Evolutionary conservation across 2,113 vertebrate genomes (phyloP).

Genomic region (Taxidea taxus): DNA sequence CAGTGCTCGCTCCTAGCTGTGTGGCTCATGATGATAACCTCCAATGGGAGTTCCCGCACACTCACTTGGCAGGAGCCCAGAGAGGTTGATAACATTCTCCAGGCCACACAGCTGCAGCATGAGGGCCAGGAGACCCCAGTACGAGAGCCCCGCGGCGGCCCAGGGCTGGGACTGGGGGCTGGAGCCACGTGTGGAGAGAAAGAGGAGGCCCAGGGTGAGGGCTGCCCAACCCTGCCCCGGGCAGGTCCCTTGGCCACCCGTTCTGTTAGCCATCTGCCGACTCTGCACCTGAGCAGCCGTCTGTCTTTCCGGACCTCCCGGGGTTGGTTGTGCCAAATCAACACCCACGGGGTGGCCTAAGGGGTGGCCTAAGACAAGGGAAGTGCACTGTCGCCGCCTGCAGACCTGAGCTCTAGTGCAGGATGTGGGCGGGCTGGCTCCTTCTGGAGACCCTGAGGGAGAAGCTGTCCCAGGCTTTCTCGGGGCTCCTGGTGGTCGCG

Average conservation of each 20-base stretch:
- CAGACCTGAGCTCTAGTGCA: neutral
- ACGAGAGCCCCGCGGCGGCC: rapidly evolving
- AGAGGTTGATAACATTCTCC: neutral
- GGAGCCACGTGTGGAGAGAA: rapidly evolving
- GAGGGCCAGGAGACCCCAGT: neutral
- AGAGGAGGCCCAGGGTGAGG: rapidly evolving
- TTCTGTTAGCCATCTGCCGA: rapidly evolving
- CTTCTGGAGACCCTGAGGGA: neutral
- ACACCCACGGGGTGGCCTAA: neutral
- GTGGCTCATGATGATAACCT: neutral
- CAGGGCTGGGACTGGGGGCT: neutral
- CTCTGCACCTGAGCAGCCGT: rapidly evolving
- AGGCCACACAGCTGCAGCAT: neutral
- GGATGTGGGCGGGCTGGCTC: neutral
- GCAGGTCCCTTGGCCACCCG: rapidly evolving
- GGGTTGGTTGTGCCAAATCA: rapidly evolving
- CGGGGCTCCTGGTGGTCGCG: no score
- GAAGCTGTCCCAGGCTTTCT: neutral
- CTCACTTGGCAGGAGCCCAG: neutral
- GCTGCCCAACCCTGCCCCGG: neutral
- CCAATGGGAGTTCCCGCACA: rapidly evolving
- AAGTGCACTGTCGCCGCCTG: neutral
- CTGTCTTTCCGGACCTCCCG: rapidly evolving
- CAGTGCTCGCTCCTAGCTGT: neutral
- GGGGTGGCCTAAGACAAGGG: no score